Evolutionary conservation across 1,140 invertebrate species (phyloP).

Genomic region (Mamestra configurata): DNA sequence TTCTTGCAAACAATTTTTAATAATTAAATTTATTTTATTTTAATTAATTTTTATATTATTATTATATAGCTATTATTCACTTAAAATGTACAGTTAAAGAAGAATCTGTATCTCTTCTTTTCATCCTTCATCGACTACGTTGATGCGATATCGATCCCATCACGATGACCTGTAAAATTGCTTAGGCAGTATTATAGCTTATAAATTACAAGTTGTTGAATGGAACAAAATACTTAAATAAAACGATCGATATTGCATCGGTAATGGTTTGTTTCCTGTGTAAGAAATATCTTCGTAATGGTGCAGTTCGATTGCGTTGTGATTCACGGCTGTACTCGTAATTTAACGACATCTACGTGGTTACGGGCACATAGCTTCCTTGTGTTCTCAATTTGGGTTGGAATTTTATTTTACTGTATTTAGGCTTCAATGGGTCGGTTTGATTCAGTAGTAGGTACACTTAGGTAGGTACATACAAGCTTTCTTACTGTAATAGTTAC

Average conservation of each 20-base stretch:
- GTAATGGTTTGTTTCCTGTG: slow-evolving; percentile 44
- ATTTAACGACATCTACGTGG: slow-evolving; percentile 46
- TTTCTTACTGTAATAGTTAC: no score
- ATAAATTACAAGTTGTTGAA: slow-evolving; percentile 44
- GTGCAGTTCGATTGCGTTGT: slow-evolving; percentile 25
- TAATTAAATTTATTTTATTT: no score
- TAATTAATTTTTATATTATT: no score
- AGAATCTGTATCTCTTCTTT: not conserved
- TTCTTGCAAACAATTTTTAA: no score
- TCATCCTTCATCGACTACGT: not conserved
- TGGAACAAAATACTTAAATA: slow-evolving; percentile 45
- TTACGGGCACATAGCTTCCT: slow-evolving; percentile 11
- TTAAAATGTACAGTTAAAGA: no score
- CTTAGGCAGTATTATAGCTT: slow-evolving; percentile 9
- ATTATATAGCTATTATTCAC: no score
- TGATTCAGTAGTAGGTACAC: not conserved
- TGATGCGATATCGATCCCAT: slow-evolving; percentile 1
- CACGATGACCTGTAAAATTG: slow-evolving; percentile 13
- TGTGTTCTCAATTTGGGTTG: slow-evolving; percentile 11
- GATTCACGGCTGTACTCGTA: slow-evolving; percentile 24
- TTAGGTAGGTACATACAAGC: no score
- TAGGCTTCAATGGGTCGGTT: not conserved
- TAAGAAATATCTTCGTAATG: slow-evolving; percentile 43
- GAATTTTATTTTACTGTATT: not conserved
- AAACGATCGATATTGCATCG: slow-evolving; percentile 45